Evolutionary conservation across 2,888 invertebrate genomes (phyloP).

Genomic region (Zootermopsis nevadensis): DNA sequence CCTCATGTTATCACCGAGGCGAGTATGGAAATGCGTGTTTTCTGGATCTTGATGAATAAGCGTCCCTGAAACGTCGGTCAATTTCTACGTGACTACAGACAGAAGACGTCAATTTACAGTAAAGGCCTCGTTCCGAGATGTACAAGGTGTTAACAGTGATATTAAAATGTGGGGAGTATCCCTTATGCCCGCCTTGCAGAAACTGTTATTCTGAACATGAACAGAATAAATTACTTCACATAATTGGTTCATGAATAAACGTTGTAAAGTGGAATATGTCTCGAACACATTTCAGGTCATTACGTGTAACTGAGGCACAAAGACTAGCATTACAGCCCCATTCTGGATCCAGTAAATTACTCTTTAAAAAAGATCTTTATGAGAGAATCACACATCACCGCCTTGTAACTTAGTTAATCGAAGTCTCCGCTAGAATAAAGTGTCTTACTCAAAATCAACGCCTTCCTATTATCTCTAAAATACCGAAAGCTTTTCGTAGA

Average conservation of each 20-base stretch:
- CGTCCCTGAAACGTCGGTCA: too few relatives aligned
- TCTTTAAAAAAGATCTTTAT: slow-evolving; percentile 30
- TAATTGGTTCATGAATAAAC: slow-evolving; percentile 42
- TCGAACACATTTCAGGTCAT: slow-evolving; percentile 16
- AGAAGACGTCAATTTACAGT: too few relatives aligned
- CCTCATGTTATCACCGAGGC: too few relatives aligned
- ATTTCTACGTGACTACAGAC: too few relatives aligned
- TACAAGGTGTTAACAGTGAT: too few relatives aligned
- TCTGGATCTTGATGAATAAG: too few relatives aligned
- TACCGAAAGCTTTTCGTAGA: background rate
- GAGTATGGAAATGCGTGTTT: too few relatives aligned
- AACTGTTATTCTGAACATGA: background rate
- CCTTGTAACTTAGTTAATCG: slow-evolving; percentile 6
- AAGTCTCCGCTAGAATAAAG: background rate
- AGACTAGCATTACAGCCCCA: slow-evolving; percentile 5
- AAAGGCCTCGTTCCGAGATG: too few relatives aligned
- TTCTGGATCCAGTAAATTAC: slow-evolving; percentile 28
- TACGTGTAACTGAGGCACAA: background rate
- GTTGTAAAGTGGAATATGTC: slow-evolving; percentile 33
- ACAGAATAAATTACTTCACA: slow-evolving; percentile 35
- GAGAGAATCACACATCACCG: slow-evolving; percentile 18
- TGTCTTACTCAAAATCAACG: background rate
- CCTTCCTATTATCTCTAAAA: background rate
- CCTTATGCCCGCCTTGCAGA: background rate
- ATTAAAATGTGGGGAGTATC: too few relatives aligned